phyloP scores from a whole-genome alignment of 2,888 invertebrate genomes.

The Yponomeuta sedellus region DNA sequence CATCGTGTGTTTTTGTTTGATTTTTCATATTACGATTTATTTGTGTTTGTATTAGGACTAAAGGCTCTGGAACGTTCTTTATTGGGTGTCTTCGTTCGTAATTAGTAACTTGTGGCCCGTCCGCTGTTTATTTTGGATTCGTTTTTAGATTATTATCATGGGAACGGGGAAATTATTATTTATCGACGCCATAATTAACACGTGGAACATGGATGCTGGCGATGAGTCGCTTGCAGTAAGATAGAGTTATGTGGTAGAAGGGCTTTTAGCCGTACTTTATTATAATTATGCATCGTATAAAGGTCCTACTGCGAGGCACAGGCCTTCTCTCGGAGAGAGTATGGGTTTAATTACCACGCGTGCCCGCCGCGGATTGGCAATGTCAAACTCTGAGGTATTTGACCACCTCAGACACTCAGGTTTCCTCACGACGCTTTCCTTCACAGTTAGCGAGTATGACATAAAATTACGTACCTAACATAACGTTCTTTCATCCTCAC shows the following conservation, averaged over 20 bases:
- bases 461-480: no score
- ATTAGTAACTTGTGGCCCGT: conserved; percentile 13
- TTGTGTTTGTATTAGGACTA: conserved; percentile 16
- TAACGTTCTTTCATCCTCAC: not conserved
- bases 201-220: not conserved
- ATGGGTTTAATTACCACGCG: no score
- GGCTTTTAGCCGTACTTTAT: no score
- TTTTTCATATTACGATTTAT: conserved; percentile 22
- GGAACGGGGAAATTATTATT: conserved; percentile 4
- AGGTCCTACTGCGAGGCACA: no score
- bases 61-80: conserved; percentile 16
- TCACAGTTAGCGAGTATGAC: no score
- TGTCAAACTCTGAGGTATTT: no score
- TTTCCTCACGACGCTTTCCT: no score
- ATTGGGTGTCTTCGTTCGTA: conserved; percentile 15
- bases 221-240: not conserved
- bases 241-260: no score
- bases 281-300: no score
- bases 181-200: conserved; percentile 2
- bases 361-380: no score
- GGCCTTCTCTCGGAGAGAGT: no score
- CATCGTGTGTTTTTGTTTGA: conserved; percentile 27
- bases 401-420: no score
- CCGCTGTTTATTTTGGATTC: conserved; percentile 15
- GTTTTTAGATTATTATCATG: conserved; percentile 13